phyloP scores from a whole-genome alignment of 2,113 vertebrate genomes.

The Nyctereutes procyonoides region DNA sequence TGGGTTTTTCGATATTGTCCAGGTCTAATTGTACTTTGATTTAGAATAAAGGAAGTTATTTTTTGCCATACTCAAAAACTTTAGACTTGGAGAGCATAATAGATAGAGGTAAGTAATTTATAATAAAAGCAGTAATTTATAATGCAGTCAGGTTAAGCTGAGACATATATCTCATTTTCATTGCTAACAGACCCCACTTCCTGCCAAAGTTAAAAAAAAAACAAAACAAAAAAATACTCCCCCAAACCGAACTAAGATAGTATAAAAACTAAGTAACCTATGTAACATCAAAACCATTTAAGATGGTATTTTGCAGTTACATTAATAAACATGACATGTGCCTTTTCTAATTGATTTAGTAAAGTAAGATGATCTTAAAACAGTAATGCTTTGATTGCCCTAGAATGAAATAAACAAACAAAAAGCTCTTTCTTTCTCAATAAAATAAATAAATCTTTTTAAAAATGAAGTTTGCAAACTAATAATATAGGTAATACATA shows the following conservation, averaged over 20 bases:
- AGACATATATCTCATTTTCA: not conserved
- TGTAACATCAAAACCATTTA: not conserved
- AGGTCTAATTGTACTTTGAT: constrained; percentile 14
- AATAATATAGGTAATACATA: not conserved
- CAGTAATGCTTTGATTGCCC: constrained; percentile 29
- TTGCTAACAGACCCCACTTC: not conserved
- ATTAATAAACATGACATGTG: not conserved
- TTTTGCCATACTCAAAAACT: constrained; percentile 11
- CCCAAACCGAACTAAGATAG: not conserved
- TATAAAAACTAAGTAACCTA: constrained; percentile 3
- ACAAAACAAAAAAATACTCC: not conserved
- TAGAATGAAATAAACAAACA: not conserved
- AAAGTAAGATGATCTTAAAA: constrained; percentile 9
- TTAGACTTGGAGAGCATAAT: constrained; percentile 3
- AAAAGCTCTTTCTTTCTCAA: not conserved
- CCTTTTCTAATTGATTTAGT: constrained; percentile 21
- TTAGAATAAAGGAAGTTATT: constrained; percentile 40
- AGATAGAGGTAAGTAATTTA: not conserved
- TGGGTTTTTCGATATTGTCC: not conserved
- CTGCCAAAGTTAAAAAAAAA: not conserved
- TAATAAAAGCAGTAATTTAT: not conserved
- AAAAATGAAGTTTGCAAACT: not conserved
- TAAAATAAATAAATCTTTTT: not conserved
- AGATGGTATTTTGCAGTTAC: constrained; percentile 23
- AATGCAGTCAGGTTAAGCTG: constrained; percentile 19